Evolutionary conservation across 1,140 invertebrate species (phyloP).

Genomic region (Tribolium castaneum): DNA sequence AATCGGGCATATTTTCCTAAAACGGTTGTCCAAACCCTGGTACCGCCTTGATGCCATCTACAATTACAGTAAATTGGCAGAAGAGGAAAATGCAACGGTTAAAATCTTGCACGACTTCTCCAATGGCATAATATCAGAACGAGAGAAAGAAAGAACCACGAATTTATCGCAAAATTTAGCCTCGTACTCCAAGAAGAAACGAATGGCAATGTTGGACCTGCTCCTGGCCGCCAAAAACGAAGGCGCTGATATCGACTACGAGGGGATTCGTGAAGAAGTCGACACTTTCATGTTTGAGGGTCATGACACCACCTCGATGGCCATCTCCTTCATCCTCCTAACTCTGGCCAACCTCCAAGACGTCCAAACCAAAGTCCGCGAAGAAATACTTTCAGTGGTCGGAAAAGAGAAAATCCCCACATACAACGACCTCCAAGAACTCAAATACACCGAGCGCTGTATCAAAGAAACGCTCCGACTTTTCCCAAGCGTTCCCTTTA

Average conservation of each 20-base stretch:
- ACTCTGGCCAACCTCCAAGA: constrained; percentile 59
- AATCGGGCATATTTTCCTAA: constrained; percentile 63
- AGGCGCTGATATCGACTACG: constrained; percentile 67
- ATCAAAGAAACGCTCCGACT: constrained; percentile 75
- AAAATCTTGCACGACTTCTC: constrained; percentile 38
- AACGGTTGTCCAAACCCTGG: constrained; percentile 72
- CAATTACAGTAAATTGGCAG: not conserved
- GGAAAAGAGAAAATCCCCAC: constrained; percentile 65
- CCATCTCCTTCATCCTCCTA: constrained; percentile 68
- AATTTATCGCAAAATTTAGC: not conserved
- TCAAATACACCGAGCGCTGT: constrained; percentile 78
- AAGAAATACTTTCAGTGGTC: constrained; percentile 76
- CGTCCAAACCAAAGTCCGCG: constrained; percentile 68
- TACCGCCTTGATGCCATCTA: constrained; percentile 51
- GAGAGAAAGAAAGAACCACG: not conserved
- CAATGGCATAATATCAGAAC: constrained; percentile 33
- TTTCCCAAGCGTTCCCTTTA: constrained; percentile 77
- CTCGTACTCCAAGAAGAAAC: constrained; percentile 64
- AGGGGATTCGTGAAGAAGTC: constrained; percentile 84
- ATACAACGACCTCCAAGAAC: constrained; percentile 72
- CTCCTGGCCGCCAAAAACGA: constrained; percentile 70
- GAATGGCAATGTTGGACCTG: constrained; percentile 84
- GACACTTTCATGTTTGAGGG: constrained; percentile 70
- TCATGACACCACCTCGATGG: constrained; percentile 75
- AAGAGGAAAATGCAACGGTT: constrained; percentile 15